Conservation (phyloP, 2,113 vertebrate species). For the Platycercus adscitus region DNA sequence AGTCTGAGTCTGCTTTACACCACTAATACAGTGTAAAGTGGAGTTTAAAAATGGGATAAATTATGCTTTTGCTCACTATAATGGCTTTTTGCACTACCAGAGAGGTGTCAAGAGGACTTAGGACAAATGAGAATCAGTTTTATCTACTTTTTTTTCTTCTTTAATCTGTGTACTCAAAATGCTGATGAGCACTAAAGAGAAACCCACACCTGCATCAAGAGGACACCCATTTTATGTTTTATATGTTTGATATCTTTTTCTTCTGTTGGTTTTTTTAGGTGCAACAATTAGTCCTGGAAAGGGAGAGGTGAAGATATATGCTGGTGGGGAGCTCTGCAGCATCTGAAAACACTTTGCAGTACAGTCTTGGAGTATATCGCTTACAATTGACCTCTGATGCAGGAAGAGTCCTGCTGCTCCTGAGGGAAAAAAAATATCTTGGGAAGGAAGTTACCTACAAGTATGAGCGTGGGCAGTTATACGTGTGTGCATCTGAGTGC, state of each 20-base stretch:
- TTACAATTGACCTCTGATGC: slow-evolving; percentile 7
- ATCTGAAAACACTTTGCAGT: not conserved
- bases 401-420: not conserved
- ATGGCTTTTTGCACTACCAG: not conserved
- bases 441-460: slow-evolving; percentile 38
- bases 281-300: not conserved
- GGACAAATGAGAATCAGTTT: not conserved
- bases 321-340: not conserved
- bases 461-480: not conserved
- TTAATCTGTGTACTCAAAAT: not conserved
- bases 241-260: too few species aligned
- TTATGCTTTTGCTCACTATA: not conserved
- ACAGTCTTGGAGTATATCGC: slow-evolving; percentile 32
- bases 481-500: not conserved
- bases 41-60: not conserved
- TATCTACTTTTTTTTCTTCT: not conserved
- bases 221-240: not conserved
- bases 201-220: not conserved
- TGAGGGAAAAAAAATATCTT: slow-evolving; percentile 34
- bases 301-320: not conserved
- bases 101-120: not conserved
- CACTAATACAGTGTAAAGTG: not conserved
- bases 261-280: fast-evolving
- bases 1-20: not conserved
- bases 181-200: not conserved